A percentile compares a stretch with the other conserved stretches of the same genome.
phyloP scores from a whole-genome alignment of 2,888 invertebrate genomes.

The Fissipunctia ypsillon region DNA sequence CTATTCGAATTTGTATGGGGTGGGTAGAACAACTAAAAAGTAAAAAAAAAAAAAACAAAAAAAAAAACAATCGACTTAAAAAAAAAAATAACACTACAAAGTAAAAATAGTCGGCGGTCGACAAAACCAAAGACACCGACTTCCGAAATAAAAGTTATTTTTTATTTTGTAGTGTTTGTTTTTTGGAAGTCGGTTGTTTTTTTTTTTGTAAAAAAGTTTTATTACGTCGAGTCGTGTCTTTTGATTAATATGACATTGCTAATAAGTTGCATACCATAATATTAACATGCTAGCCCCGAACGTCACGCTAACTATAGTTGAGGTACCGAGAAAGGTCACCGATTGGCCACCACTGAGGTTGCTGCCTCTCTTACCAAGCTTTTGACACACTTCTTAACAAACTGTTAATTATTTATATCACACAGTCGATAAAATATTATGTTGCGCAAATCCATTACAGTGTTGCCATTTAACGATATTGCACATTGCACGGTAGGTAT shows the following conservation, averaged over 20 bases:
- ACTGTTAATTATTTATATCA: constrained; percentile 57
- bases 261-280: neutral
- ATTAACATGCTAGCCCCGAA: constrained; percentile 16
- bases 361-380: constrained; percentile 18
- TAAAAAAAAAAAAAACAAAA: too few species aligned
- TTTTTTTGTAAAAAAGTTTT: too few species aligned
- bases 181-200: too few species aligned
- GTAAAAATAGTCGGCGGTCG: too few species aligned
- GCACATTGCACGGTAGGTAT: constrained; percentile 18
- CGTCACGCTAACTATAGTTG: neutral
- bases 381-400: constrained; percentile 53
- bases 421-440: constrained; percentile 48
- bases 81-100: too few species aligned
- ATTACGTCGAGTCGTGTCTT: neutral
- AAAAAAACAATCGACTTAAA: too few species aligned
- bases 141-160: too few species aligned
- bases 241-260: neutral
- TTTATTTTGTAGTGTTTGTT: too few species aligned
- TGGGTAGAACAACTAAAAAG: too few species aligned
- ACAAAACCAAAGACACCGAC: too few species aligned
- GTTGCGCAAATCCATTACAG: constrained; percentile 59
- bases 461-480: constrained; percentile 41
- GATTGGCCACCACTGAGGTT: constrained; percentile 9
- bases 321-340: constrained; percentile 32
- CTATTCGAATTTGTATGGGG: too few species aligned